A percentile compares a stretch with the other conserved stretches of the same genome.
Evolutionary conservation across 2,113 vertebrate species (phyloP).

Genomic region (Gymnogyps californianus): DNA sequence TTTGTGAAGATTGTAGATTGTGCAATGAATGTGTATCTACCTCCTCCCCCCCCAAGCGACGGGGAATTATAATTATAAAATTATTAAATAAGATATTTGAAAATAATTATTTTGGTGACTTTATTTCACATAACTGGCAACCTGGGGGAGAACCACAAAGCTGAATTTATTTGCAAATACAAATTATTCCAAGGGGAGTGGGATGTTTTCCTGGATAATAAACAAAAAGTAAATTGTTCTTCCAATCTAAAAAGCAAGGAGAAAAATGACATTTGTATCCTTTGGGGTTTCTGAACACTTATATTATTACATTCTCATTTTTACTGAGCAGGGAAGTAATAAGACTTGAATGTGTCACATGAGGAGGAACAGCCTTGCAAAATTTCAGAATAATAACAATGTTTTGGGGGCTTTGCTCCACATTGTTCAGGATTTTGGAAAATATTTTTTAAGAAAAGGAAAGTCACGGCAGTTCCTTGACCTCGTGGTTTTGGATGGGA

Average conservation of each 20-base stretch:
- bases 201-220: neutral
- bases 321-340: neutral
- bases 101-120: neutral
- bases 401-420: neutral
- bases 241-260: neutral
- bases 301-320: neutral
- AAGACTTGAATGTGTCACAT: neutral
- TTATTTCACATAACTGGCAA: neutral
- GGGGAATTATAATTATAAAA: too few species aligned
- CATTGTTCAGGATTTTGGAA: neutral
- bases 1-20: too few species aligned
- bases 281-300: neutral
- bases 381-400: neutral
- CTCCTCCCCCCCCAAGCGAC: too few species aligned
- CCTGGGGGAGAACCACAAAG: neutral
- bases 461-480: neutral
- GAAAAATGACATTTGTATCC: constrained; percentile 11
- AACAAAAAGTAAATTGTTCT: neutral
- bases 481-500: neutral
- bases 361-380: neutral
- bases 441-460: neutral
- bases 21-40: too few species aligned
- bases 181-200: neutral
- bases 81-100: neutral
- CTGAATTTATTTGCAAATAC: neutral